These are phyloP conservation scores for Diachasma alloeum DNA, from an alignment of 1,140 invertebrate genomes.

Conservation along the genomic window DNA sequence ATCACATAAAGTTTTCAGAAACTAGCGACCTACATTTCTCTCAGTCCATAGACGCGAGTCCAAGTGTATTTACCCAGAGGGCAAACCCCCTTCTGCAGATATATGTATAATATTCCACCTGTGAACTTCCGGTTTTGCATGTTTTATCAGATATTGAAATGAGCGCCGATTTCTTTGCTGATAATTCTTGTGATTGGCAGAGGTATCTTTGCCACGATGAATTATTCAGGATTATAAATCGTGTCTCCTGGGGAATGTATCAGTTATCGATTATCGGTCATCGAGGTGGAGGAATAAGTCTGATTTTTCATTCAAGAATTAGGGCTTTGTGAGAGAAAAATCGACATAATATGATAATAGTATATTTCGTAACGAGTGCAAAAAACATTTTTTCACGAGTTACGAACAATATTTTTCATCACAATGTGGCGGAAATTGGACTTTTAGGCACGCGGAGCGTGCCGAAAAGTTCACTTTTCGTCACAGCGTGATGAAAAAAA, in stretches of 20 bases:
- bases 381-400: too few relatives aligned
- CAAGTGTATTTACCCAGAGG: slow-evolving; percentile 6
- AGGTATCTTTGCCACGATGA: neutral
- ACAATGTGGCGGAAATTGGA: too few relatives aligned
- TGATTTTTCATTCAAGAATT: neutral
- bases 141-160: neutral
- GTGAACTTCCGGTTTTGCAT: neutral
- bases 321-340: too few relatives aligned
- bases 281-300: neutral
- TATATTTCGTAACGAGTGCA: too few relatives aligned
- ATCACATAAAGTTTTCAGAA: slow-evolving; percentile 48
- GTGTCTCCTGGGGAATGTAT: neutral
- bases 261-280: neutral
- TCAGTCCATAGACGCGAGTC: slow-evolving; percentile 5
- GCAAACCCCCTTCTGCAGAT: neutral
- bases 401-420: too few relatives aligned
- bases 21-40: slow-evolving; percentile 45
- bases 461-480: too few relatives aligned
- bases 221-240: neutral
- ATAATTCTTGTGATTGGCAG: neutral
- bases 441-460: too few relatives aligned
- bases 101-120: neutral
- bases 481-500: too few relatives aligned
- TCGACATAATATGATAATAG: too few relatives aligned
- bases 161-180: neutral